phyloP scores from a whole-genome alignment of 2,113 vertebrate species.

The Peromyscus californicus region DNA sequence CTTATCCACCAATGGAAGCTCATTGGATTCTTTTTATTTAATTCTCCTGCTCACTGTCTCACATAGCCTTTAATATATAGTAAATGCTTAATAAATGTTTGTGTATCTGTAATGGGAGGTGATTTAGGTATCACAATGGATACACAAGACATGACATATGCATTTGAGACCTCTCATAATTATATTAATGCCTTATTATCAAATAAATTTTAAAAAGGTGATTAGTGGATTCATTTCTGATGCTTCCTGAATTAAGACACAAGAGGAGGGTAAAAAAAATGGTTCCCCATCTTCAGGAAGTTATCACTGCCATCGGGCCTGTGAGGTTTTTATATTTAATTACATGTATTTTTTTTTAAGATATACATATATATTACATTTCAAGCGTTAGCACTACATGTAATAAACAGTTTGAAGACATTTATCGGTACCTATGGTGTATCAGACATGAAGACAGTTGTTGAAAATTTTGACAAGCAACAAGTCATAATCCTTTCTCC shows the following conservation, averaged over 20 bases:
- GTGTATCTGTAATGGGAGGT: background rate
- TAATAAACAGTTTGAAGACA: background rate
- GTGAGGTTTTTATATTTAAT: background rate
- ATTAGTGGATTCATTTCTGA: slow-evolving; percentile 14
- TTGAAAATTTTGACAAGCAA: slow-evolving; percentile 9
- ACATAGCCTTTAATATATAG: background rate
- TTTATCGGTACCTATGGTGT: background rate
- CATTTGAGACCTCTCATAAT: background rate
- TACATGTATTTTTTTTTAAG: background rate
- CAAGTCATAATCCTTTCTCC: background rate
- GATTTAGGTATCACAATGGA: background rate
- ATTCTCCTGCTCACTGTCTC: background rate
- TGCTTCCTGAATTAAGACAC: background rate
- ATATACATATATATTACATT: background rate
- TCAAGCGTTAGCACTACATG: background rate
- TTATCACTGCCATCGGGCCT: background rate
- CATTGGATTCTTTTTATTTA: background rate
- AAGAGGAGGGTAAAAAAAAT: background rate
- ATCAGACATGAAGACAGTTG: background rate
- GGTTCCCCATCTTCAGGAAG: background rate
- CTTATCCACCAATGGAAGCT: background rate
- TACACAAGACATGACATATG: background rate
- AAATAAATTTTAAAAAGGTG: background rate
- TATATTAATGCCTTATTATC: background rate
- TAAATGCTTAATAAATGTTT: background rate